A percentile compares a stretch with the other conserved stretches of the same genome.
These are phyloP conservation scores for Esox masquinongy DNA, from an alignment of 2,797 vertebrate species.

Conservation along the genomic window DNA sequence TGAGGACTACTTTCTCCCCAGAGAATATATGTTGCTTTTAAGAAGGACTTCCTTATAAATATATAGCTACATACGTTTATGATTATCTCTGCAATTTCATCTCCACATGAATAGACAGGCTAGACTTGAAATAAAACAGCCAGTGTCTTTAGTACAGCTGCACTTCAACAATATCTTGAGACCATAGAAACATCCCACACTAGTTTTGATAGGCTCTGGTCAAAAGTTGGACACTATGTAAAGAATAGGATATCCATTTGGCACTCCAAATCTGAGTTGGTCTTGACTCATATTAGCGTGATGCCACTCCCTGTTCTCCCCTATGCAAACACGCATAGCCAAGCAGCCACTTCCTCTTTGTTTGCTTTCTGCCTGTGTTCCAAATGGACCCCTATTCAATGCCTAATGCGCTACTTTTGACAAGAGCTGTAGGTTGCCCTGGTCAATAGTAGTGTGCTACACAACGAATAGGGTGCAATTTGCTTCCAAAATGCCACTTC, in stretches of 20 bases:
- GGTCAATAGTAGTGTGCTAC: neutral
- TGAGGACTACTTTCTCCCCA: neutral
- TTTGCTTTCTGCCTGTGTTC: slow-evolving; percentile 42
- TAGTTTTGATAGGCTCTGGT: neutral
- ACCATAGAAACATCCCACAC: neutral
- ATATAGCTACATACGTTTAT: neutral
- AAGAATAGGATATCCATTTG: neutral
- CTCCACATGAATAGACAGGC: neutral
- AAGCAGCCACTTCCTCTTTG: slow-evolving; percentile 48
- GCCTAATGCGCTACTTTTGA: neutral
- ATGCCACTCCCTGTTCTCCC: slow-evolving; percentile 66
- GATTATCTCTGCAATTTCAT: neutral
- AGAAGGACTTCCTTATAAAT: neutral
- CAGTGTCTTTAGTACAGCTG: slow-evolving; percentile 29
- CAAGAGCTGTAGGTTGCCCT: neutral
- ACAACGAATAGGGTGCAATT: neutral
- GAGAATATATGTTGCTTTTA: neutral
- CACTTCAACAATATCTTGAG: slow-evolving; percentile 10
- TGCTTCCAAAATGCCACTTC: neutral
- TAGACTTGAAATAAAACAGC: slow-evolving; percentile 13
- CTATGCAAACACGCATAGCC: slow-evolving; percentile 41
- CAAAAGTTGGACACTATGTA: neutral
- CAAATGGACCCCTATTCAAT: neutral
- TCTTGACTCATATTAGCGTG: slow-evolving; percentile 43
- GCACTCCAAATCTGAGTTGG: slow-evolving; percentile 46